Evolutionary conservation across 2,113 vertebrate species (phyloP), one percentile per base, ranked within the genome.

Genomic region (Nematolebias whitei): DNA sequence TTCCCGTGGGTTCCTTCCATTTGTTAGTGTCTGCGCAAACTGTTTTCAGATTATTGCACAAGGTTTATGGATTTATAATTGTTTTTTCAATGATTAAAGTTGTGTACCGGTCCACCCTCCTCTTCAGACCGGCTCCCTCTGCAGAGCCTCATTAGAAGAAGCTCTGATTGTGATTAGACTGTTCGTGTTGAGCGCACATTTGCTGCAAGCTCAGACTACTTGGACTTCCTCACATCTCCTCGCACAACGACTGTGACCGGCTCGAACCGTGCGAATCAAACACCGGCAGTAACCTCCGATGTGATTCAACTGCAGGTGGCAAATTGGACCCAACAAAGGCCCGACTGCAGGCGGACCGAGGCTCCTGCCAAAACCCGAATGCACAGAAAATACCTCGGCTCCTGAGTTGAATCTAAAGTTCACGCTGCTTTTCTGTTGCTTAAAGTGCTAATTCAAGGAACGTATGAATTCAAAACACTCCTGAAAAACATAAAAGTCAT

Each of bases 121-220:
- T 45, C 50, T 54, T 58, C 56, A 52, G 26, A 45, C 63, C 56
- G 56, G 63, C 71, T 71, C 45, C 18, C 45, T 67, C 56, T 76
- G 59, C 38, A 3, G 29, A 44, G 71, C 1, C 69, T 86, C 73
- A 68, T 87, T 73, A 85, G 66, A 66, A 40, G 13, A 5, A 26
- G 23, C 70, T 78, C 74, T 81, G 83, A 87, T 88, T 86, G 85
- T 69, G 69, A 89, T 87, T 88, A 90, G 74, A 52, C 65, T 35
- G 76, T 86, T 91, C 85, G 87, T 77, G 74, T 75, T 12, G 67
- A 70, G 74, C 79, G 68, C 66, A 58, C 75, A 90, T 90, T 86
- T 89, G 88, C 77, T 78, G 70, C 18, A 18, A 56, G 60, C 63
- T 75, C 70, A 14, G 68, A 63, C 69, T 66, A 24, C 68, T 78